These are phyloP conservation scores for Loxodonta africana DNA, from an alignment of 2,113 vertebrate species.

Conservation along the genomic window DNA sequence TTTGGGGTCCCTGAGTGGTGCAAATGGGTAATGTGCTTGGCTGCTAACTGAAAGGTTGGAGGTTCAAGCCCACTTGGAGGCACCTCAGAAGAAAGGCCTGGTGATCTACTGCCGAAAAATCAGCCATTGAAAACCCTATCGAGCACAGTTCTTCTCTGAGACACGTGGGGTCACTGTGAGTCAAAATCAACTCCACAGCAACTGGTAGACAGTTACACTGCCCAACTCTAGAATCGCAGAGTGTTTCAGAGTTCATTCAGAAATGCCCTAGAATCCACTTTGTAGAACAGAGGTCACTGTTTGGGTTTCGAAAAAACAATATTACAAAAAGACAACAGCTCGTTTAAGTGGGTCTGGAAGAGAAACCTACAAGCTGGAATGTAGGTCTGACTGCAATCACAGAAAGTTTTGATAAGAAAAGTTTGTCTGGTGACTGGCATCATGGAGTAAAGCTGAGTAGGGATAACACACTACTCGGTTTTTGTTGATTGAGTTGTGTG, in stretches of 20 bases:
- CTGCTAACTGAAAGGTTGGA: too few relatives aligned
- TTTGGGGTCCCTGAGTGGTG: background rate
- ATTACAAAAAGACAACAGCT: background rate
- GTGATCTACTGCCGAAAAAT: too few relatives aligned
- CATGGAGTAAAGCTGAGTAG: conserved; percentile 26
- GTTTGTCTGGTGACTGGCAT: background rate
- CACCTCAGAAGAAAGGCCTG: too few relatives aligned
- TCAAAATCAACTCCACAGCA: too few relatives aligned
- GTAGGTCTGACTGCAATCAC: background rate
- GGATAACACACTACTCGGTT: background rate
- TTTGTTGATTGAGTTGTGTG: background rate
- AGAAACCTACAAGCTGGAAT: background rate
- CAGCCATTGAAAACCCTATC: too few relatives aligned
- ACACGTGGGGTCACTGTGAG: too few relatives aligned
- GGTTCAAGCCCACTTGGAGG: too few relatives aligned
- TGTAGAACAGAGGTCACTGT: conserved; percentile 31
- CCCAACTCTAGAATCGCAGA: background rate
- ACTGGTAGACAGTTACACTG: too few relatives aligned
- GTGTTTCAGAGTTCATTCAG: conserved; percentile 23
- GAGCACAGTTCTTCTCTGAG: too few relatives aligned
- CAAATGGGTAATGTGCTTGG: too few relatives aligned
- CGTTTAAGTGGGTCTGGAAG: conserved; percentile 30
- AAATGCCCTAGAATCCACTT: conserved; percentile 11
- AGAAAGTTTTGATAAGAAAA: conserved; percentile 33
- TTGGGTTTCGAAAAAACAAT: background rate